Conservation (phyloP, 2,888 invertebrate genomes). For the Tinea pellionella region DNA sequence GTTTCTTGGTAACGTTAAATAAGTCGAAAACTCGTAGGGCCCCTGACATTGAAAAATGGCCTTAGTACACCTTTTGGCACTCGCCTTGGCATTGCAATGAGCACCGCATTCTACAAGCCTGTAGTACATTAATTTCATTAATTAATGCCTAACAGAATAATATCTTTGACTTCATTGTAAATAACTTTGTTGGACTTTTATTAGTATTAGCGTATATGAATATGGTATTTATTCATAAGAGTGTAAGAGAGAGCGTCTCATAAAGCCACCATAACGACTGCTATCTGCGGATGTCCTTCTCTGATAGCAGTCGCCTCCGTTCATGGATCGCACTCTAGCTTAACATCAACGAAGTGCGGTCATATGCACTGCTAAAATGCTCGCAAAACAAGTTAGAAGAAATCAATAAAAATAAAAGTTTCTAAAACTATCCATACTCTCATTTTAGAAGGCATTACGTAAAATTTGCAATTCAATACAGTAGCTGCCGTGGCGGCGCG, state of each 20-base stretch:
- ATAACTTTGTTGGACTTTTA: background rate
- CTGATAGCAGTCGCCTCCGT: too few relatives aligned
- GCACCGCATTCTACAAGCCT: conserved; percentile 34
- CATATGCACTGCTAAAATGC: too few relatives aligned
- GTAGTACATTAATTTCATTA: conserved; percentile 35
- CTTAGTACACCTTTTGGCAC: conserved; percentile 55
- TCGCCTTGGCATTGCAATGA: conserved; percentile 60
- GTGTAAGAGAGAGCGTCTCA: too few relatives aligned
- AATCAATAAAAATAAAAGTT: too few relatives aligned
- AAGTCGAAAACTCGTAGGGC: conserved; percentile 28
- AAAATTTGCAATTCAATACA: conserved; percentile 51
- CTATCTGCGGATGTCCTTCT: too few relatives aligned
- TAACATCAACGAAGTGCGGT: too few relatives aligned
- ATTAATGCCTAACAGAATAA: conserved; percentile 6
- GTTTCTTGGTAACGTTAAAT: background rate
- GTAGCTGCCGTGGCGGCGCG: conserved; percentile 19
- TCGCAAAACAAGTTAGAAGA: too few relatives aligned
- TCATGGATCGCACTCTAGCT: too few relatives aligned
- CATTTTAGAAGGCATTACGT: background rate
- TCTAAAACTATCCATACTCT: too few relatives aligned
- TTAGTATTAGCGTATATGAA: too few relatives aligned
- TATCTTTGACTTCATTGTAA: background rate
- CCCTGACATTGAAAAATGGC: conserved; percentile 63
- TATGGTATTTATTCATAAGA: too few relatives aligned
- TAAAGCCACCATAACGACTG: too few relatives aligned